Evolutionary conservation across 2,113 vertebrate species (phyloP).

Genomic region (Zapornia atra): DNA sequence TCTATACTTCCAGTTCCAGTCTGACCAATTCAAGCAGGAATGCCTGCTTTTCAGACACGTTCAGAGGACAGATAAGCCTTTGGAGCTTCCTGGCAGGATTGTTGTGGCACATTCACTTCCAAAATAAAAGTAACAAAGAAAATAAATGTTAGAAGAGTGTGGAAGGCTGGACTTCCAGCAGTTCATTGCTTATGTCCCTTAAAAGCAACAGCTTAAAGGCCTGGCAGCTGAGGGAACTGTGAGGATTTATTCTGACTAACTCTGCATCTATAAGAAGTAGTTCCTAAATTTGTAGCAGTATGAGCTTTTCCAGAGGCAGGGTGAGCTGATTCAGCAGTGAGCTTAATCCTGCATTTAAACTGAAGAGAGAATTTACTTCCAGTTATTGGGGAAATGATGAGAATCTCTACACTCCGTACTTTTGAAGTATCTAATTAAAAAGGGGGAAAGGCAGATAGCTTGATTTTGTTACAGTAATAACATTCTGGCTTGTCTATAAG

Average conservation of each 20-base stretch:
- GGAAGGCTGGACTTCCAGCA: not conserved
- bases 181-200: not conserved
- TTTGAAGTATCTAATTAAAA: constrained; percentile 25
- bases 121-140: not conserved
- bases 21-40: not conserved
- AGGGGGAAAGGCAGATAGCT: not conserved
- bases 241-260: constrained; percentile 41
- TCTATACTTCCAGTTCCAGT: not conserved
- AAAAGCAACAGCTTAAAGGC: constrained; percentile 10
- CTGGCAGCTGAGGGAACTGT: not conserved
- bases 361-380: not conserved
- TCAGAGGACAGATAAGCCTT: not conserved
- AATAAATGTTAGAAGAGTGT: not conserved
- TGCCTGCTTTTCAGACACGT: not conserved
- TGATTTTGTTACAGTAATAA: constrained; percentile 22
- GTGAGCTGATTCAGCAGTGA: constrained; percentile 49
- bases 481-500: not conserved
- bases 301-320: constrained; percentile 9
- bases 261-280: constrained; percentile 16
- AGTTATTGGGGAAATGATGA: not conserved
- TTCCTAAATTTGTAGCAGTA: not conserved
- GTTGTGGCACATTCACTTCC: not conserved
- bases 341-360: constrained; percentile 37
- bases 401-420: not conserved
- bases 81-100: not conserved